phyloP scores from a whole-genome alignment of 2,113 vertebrate species.

The Melanerpes formicivorus region DNA sequence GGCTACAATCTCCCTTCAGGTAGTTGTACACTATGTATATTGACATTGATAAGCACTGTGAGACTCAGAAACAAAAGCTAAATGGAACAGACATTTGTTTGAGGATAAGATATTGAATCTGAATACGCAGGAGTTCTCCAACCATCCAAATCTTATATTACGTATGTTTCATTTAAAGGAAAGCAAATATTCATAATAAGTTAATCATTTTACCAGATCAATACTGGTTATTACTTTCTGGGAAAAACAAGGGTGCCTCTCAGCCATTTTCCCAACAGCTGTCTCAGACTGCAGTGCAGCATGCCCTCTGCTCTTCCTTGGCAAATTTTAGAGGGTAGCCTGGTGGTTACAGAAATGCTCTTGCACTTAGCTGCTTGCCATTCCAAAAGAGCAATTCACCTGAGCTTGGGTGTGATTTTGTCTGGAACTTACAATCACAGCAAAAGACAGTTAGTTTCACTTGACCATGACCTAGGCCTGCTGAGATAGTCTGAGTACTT shows the following conservation, averaged over 20 bases:
- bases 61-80: neutral
- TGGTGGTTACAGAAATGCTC: neutral
- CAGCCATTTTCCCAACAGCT: neutral
- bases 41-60: neutral
- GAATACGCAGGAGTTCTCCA: neutral
- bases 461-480: neutral
- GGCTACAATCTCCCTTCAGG: too few relatives aligned
- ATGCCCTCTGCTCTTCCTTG: neutral
- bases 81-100: neutral
- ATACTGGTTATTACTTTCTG: neutral
- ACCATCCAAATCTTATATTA: neutral
- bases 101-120: neutral
- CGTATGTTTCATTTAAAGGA: rapidly evolving
- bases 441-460: neutral
- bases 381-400: neutral
- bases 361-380: neutral
- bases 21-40: too few relatives aligned
- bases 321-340: neutral
- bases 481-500: neutral
- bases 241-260: neutral
- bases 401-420: neutral
- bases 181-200: neutral
- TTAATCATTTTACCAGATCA: neutral
- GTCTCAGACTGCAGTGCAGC: neutral
- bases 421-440: neutral